Base-by-base conservation (phyloP, 2,113 vertebrate species). In the Terrapene triunguis region DNA sequence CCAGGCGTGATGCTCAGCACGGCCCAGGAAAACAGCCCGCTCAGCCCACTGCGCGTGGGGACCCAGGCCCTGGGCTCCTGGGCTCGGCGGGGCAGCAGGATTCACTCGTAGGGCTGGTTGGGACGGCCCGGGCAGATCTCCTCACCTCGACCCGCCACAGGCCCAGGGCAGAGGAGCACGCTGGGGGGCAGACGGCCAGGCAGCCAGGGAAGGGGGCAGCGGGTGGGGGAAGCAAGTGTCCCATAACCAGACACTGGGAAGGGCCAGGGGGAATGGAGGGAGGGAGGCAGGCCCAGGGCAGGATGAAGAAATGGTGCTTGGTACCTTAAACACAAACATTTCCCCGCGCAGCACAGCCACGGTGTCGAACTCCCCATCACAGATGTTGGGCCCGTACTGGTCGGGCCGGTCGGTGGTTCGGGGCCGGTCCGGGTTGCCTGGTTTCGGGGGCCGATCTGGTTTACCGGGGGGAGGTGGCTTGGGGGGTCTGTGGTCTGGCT, bases 281-380 rank as follows among this genome's bases (percentile, higher is more conserved):
- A 1, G 12, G 1, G 7, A 1, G 53, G 51, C 38, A 69, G 10
- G 8, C 22, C 25, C 3, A 22, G n/a, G 27, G 47, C 16, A 50
- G n/a, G 32, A 42, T 22, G 65, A 47, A 7, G 47, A 74, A 22
- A 17, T 5, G 21, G 62, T 5, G 13, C 47, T 38, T 32, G 76
- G 94, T 96, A 99, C 99, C 99, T 99, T 99, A 96, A 99, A 99
- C 44, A 99, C 99, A 91, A 99, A 99, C 99, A 99, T 99, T 96
- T 99, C 99, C 95, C 99, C 99, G 2, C 99, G 98, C 84, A 99
- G 98, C 98, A 99, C 98, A 0, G 99, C 99, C 84, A 99, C 99
- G 0, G 99, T 98, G 97, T 99, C 99, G 0, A 99, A 99, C 98
- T 99, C 98, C 27, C 99, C 99, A 0, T 99, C 99, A 0, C 99